Percentiles rank a stretch among this genome's conserved stretches.
Conservation (phyloP, 2,113 vertebrate genomes). For the Malurus alboscapulatus region DNA sequence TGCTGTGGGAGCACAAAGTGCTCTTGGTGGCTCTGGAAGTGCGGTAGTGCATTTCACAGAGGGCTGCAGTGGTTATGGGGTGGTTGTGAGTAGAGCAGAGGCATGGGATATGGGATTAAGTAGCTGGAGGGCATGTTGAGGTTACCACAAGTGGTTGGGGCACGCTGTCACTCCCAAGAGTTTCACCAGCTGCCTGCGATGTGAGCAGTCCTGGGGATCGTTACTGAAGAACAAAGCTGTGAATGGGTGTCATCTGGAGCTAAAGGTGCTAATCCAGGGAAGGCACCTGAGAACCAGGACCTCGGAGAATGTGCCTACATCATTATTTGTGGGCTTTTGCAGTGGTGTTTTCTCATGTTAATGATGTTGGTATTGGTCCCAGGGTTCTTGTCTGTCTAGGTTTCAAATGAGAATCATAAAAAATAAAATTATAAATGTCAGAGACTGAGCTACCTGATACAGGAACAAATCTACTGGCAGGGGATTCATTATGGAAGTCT, state of each 20-base stretch:
- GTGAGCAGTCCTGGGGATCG: accelerated
- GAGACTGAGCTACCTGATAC: not conserved
- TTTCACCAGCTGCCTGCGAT: not conserved
- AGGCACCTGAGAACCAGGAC: not conserved
- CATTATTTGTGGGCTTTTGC: not conserved
- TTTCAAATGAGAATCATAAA: not conserved
- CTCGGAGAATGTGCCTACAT: not conserved
- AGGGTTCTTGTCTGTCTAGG: not conserved
- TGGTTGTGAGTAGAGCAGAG: not conserved
- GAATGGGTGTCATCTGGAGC: not conserved
- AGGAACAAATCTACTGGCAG: not conserved
- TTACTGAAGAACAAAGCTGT: not conserved
- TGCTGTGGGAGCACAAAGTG: not conserved
- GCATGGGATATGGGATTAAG: not conserved
- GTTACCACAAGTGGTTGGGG: not conserved
- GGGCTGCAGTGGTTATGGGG: not conserved
- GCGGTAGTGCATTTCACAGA: not conserved
- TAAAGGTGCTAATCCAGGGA: not conserved
- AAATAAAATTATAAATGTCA: not conserved
- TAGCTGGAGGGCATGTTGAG: not conserved
- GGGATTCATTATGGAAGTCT: not conserved
- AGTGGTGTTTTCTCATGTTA: not conserved
- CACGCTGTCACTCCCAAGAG: not conserved
- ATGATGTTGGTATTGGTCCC: not conserved
- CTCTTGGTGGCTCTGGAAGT: not conserved